These are phyloP conservation scores for Atta texana DNA, from an alignment of 1,140 invertebrate species.

Conservation along the genomic window DNA sequence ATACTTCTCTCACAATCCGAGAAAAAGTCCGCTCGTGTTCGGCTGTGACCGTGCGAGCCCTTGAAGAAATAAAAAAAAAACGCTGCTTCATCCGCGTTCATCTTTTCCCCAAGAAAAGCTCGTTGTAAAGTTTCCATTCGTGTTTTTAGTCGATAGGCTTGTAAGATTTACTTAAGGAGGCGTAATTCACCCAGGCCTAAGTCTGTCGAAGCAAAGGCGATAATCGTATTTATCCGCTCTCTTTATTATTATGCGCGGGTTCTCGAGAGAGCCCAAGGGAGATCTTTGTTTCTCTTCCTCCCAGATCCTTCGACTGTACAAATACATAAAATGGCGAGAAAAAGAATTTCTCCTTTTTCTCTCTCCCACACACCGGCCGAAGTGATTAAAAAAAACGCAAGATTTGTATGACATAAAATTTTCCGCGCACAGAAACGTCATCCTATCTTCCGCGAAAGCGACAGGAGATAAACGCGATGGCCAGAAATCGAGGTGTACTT, in stretches of 20 bases:
- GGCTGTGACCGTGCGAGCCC: conserved; percentile 3
- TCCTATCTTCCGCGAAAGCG: conserved; percentile 44
- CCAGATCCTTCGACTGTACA: conserved; percentile 25
- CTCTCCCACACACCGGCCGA: not conserved
- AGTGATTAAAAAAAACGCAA: conserved; percentile 8
- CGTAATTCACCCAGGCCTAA: conserved; percentile 70
- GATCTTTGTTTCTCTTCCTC: not conserved
- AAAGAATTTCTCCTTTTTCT: not conserved
- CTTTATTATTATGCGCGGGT: conserved; percentile 16
- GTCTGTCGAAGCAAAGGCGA: conserved; percentile 59
- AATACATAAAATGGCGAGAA: conserved; percentile 15
- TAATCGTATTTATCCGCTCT: conserved; percentile 53
- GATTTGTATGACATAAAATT: conserved; percentile 10
- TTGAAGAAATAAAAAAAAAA: conserved; percentile 13
- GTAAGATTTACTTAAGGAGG: conserved; percentile 64
- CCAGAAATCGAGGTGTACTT: conserved; percentile 71
- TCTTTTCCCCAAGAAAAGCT: conserved; percentile 55
- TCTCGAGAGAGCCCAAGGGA: not conserved
- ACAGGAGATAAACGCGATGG: conserved; percentile 52
- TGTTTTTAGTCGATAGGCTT: conserved; percentile 65
- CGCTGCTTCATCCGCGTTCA: conserved; percentile 66
- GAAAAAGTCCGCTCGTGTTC: conserved; percentile 1
- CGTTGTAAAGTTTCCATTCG: conserved; percentile 69
- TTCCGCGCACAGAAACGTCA: conserved; percentile 50
- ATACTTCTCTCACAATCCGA: conserved; percentile 1